Conservation (phyloP, 2,888 invertebrate species). For the Acleris literana region DNA sequence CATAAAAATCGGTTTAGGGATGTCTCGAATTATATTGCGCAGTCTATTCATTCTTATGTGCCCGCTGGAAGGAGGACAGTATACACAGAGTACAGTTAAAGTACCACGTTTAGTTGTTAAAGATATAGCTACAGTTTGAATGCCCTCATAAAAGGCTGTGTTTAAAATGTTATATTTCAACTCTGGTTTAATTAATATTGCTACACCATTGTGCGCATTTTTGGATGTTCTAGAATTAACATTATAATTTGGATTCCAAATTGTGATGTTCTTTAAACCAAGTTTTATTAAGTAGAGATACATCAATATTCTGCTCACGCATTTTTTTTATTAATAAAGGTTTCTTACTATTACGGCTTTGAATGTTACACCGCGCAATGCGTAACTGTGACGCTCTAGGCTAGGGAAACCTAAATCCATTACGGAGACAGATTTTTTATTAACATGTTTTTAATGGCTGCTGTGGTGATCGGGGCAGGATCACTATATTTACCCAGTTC, state of each 20-base stretch:
- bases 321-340: not conserved
- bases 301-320: not conserved
- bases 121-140: too few species aligned
- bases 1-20: too few species aligned
- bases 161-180: too few species aligned
- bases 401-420: not conserved
- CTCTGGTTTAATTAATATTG: too few species aligned
- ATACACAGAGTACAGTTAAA: too few species aligned
- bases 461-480: not conserved
- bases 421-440: not conserved
- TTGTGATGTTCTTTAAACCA: conserved; percentile 2
- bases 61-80: too few species aligned
- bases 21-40: too few species aligned
- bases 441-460: not conserved
- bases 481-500: not conserved
- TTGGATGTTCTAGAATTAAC: not conserved
- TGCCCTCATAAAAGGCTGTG: too few species aligned
- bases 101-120: too few species aligned
- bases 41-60: too few species aligned
- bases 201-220: not conserved
- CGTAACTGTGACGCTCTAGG: not conserved
- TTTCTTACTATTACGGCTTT: not conserved
- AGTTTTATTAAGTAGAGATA: not conserved
- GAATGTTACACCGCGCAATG: not conserved
- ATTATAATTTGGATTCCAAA: not conserved